These are phyloP conservation scores for Spondyliosoma cantharus DNA, from an alignment of 2,797 vertebrate genomes.

Conservation along the genomic window DNA sequence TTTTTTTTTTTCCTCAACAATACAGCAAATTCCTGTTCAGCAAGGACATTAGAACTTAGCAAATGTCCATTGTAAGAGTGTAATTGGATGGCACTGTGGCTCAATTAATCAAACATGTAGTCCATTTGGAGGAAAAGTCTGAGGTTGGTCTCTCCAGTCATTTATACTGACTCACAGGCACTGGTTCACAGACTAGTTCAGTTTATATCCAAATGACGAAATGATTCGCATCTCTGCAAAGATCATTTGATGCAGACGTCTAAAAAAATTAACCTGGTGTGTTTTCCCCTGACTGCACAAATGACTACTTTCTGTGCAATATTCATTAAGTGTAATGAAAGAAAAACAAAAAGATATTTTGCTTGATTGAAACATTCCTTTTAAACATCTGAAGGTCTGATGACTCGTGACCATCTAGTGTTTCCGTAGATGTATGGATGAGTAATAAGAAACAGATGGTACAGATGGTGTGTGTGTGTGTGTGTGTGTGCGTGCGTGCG, in stretches of 20 bases:
- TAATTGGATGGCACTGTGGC: not conserved
- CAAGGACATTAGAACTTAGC: not conserved
- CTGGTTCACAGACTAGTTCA: not conserved
- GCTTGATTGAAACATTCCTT: constrained; percentile 29
- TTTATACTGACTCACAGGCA: not conserved
- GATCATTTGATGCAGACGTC: not conserved
- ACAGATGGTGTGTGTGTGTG: not conserved
- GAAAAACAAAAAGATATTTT: constrained; percentile 20
- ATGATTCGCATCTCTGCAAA: not conserved
- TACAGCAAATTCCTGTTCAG: not conserved
- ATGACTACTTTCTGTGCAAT: not conserved
- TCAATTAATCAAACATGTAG: not conserved
- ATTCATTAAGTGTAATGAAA: constrained; percentile 6
- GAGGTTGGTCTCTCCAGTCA: not conserved
- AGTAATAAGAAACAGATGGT: constrained; percentile 38
- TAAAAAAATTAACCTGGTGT: not conserved
- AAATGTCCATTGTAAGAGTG: not conserved
- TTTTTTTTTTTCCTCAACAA: not conserved
- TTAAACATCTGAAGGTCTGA: not conserved
- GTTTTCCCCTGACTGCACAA: not conserved
- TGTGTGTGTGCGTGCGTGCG: no score
- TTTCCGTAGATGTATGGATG: not conserved
- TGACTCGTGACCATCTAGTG: constrained; percentile 22
- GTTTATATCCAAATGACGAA: not conserved
- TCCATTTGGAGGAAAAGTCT: not conserved